phyloP scores from a whole-genome alignment of 2,888 invertebrate species.

The Gari tellinella region DNA sequence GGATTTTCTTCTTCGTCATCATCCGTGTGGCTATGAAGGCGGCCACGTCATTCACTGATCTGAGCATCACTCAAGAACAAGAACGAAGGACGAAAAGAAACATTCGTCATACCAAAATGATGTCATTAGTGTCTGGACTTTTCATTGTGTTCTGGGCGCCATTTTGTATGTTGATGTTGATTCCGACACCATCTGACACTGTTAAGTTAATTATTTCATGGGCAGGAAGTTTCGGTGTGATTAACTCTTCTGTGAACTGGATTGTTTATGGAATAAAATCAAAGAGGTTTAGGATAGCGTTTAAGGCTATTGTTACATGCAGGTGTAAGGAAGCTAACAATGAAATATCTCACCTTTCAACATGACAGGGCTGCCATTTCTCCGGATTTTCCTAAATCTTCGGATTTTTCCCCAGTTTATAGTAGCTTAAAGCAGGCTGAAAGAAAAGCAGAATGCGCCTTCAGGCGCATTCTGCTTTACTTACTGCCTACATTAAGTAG shows the following conservation, averaged over 20 bases:
- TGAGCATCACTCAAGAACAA: background rate
- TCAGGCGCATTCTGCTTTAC: too few relatives aligned
- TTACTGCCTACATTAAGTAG: too few relatives aligned
- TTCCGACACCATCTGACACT: background rate
- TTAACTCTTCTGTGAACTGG: constrained; percentile 15
- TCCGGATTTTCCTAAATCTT: too few relatives aligned
- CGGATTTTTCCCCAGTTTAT: too few relatives aligned
- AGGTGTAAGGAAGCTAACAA: background rate
- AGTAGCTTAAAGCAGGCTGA: too few relatives aligned
- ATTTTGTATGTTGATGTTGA: constrained; percentile 1
- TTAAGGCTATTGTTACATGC: constrained; percentile 5
- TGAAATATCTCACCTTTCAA: too few relatives aligned
- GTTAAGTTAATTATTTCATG: background rate
- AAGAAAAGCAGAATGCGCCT: too few relatives aligned
- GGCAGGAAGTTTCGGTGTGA: constrained; percentile 2
- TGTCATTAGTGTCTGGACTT: constrained; percentile 30
- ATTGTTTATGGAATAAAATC: constrained; percentile 2
- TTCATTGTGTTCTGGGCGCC: constrained; percentile 37
- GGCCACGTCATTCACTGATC: background rate
- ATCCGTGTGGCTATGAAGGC: too few relatives aligned
- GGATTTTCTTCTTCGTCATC: too few relatives aligned
- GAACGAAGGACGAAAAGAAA: background rate
- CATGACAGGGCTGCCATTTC: too few relatives aligned
- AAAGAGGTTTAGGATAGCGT: constrained; percentile 6
- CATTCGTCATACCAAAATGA: constrained; percentile 20